Base-by-base conservation (phyloP, 2,888 invertebrate species). In the Hirudinaria manillensis region DNA sequence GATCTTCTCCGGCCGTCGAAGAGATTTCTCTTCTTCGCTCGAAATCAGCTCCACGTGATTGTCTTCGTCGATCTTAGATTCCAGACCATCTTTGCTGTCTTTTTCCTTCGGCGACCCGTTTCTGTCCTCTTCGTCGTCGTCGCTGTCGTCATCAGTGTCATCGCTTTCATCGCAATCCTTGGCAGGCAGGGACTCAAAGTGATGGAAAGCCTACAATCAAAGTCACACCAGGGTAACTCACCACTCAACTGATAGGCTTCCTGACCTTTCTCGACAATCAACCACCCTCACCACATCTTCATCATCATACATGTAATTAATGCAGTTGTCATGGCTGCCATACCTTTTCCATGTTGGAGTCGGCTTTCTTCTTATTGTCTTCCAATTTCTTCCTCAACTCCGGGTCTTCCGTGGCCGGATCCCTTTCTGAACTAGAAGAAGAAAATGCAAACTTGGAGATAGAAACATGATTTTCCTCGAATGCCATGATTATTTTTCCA, bases 381-480 rank as follows among this genome's bases (percentile, higher is more conserved):
- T 88, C 87, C 51, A 91, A 82, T 82, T 88, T 88, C 55, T 84
- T 86, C 78, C 87, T 85, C 36, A 91, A 83, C 0, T 86, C 84
- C 0, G 85, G 81, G 82, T 88, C 89, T 4, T 85, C 82, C 67
- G 88, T 85, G 0, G 90, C 90, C 0, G 91, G 90, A 82, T 91
- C 91, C 29, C 38, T 68, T 36, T 36, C 36, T 0, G 21, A 34
- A n/a, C 55, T 55, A 10, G 16, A 29, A 72, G 24, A 21, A 13
- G 7, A 61, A 27, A 61, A 61, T 10, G 29, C 61, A 61, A 61
- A 16, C 24, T 27, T 61, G 13, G n/a, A 1, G n/a, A 61, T 2
- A 16, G n/a, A 61, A 61, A 7, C 61, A 53, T 13, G 13, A 21
- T n/a, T n/a, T n/a, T n/a, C n/a, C n/a, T 45, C 45, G 13, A 10